These are phyloP conservation scores for Rhea pennata DNA, from an alignment of 2,113 vertebrate genomes.

Conservation along the genomic window DNA sequence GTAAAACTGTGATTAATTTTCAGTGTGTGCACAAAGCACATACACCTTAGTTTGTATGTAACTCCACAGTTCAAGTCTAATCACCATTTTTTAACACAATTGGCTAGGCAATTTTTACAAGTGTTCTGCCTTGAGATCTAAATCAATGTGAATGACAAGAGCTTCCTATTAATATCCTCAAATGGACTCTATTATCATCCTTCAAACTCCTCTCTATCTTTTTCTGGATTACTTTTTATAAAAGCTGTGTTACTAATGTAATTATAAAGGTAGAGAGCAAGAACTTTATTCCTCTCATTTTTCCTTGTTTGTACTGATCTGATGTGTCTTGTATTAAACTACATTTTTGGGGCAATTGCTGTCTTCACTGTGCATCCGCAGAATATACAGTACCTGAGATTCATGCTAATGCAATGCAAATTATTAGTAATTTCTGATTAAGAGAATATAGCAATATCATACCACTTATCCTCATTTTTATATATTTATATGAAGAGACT, in stretches of 20 bases:
- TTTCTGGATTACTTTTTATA: not conserved
- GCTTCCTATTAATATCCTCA: not conserved
- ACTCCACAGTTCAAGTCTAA: not conserved
- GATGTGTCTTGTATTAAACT: not conserved
- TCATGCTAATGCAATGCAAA: not conserved
- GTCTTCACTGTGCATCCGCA: not conserved
- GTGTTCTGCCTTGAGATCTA: not conserved
- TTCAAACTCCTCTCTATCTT: not conserved
- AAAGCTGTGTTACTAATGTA: not conserved
- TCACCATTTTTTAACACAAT: not conserved
- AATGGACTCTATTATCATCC: not conserved
- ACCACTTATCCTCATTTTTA: not conserved
- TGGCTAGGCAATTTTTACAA: not conserved
- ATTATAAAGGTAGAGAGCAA: not conserved
- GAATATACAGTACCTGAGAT: not conserved
- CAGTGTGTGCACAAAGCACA: not conserved
- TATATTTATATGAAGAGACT: not conserved
- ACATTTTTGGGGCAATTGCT: not conserved
- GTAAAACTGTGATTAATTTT: not conserved
- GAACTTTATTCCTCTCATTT: not conserved
- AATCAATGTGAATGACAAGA: not conserved
- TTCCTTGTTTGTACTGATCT: not conserved
- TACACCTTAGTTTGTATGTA: not conserved
- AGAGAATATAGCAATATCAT: not conserved
- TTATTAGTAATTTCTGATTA: not conserved